Percentiles rank a stretch among this genome's conserved stretches.
Evolutionary conservation across 2,888 invertebrate species (phyloP).

Genomic region (Urechis unicinctus): DNA sequence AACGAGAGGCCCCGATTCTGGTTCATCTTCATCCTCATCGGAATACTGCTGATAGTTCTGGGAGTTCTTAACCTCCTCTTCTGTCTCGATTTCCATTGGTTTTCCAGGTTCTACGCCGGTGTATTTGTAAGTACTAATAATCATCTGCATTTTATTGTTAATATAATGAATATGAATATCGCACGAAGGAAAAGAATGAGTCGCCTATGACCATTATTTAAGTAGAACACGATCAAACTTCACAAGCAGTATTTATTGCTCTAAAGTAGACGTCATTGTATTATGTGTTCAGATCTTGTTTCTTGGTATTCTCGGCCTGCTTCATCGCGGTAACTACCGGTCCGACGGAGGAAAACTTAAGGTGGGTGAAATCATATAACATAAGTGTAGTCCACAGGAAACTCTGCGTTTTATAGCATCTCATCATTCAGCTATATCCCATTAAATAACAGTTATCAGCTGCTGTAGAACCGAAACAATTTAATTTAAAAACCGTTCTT

Average conservation of each 20-base stretch:
- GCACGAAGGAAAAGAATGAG: too few relatives aligned
- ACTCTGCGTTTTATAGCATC: background rate
- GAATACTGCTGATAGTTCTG: background rate
- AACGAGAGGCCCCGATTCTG: background rate
- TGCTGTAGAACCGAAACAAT: too few relatives aligned
- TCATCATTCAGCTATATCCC: too few relatives aligned
- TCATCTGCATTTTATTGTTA: too few relatives aligned
- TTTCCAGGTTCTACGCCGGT: background rate
- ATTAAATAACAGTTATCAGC: too few relatives aligned
- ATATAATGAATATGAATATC: too few relatives aligned
- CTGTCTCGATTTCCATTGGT: slow-evolving; percentile 1
- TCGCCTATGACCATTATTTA: too few relatives aligned
- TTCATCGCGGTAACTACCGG: slow-evolving; percentile 2
- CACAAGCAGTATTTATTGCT: too few relatives aligned
- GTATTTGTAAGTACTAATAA: slow-evolving; percentile 1
- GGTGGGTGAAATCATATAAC: too few relatives aligned
- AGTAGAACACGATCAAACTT: too few relatives aligned
- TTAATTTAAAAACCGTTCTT: too few relatives aligned
- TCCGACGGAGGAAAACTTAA: background rate
- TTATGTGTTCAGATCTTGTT: slow-evolving; percentile 1
- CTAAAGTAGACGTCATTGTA: background rate
- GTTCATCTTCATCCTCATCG: background rate
- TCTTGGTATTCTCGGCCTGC: slow-evolving; percentile 1
- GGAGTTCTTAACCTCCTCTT: slow-evolving; percentile 2
- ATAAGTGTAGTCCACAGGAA: too few relatives aligned